Evolutionary conservation across 2,113 vertebrate genomes (phyloP).

Genomic region (Conger conger): DNA sequence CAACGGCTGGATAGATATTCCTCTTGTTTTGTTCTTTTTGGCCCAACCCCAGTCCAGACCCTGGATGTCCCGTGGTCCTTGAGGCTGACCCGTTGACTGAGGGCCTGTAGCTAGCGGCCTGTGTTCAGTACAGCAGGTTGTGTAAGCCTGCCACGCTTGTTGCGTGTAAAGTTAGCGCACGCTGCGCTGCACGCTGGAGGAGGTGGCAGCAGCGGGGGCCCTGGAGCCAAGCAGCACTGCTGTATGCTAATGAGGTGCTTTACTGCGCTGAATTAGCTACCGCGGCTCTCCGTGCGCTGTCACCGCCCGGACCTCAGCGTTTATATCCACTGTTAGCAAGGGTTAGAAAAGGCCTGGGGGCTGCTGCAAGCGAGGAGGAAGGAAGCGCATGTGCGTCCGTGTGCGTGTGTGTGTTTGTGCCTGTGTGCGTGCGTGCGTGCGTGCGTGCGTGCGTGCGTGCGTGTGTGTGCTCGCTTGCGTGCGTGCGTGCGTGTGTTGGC

Average conservation of each 20-base stretch:
- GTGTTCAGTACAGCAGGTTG: no score
- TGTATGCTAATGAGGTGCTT: constrained; percentile 10
- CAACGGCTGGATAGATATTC: no score
- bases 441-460: neutral
- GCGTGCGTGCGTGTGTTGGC: neutral
- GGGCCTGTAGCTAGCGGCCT: no score
- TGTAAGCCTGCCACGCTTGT: no score
- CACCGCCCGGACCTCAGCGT: neutral
- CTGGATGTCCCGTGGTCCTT: no score
- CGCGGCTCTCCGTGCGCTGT: neutral
- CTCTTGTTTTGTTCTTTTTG: no score
- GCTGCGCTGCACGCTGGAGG: neutral
- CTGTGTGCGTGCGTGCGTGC: neutral
- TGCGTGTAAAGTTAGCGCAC: neutral
- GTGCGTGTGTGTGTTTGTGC: neutral
- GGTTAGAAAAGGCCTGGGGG: neutral
- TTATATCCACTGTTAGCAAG: neutral
- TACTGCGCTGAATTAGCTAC: neutral
- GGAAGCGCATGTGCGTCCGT: neutral
- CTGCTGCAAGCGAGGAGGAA: neutral
- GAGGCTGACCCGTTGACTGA: no score
- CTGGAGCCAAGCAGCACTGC: constrained; percentile 11
- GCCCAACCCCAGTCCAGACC: no score
- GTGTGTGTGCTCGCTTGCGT: neutral
- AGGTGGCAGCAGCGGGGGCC: neutral